These are phyloP conservation scores for Kradibia gibbosae DNA, from an alignment of 1,140 invertebrate species.

Conservation along the genomic window DNA sequence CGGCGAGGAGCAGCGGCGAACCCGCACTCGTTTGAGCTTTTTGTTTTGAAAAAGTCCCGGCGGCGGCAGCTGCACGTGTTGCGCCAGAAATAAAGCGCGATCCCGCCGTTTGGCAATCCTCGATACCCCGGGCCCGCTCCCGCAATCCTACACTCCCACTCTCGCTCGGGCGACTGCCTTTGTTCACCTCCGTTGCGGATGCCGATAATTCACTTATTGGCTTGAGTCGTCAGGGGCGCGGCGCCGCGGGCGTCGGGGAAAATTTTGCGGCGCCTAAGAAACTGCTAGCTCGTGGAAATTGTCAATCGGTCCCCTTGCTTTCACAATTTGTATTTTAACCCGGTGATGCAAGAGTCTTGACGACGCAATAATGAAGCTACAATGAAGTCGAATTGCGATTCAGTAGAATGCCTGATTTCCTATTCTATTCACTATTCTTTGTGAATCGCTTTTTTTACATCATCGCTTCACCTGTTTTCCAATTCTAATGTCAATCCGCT, in stretches of 20 bases:
- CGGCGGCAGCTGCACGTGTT: constrained; percentile 64
- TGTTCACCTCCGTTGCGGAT: constrained; percentile 7
- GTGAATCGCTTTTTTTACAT: background rate
- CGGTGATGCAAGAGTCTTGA: background rate
- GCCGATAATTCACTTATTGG: constrained; percentile 30
- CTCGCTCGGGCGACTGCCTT: constrained; percentile 49
- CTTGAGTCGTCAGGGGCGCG: background rate
- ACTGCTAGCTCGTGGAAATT: background rate
- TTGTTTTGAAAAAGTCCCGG: constrained; percentile 44
- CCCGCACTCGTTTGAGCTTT: constrained; percentile 39
- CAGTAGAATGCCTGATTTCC: background rate
- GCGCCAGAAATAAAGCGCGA: constrained; percentile 67
- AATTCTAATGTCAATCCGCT: background rate
- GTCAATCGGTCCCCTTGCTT: background rate
- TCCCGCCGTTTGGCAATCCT: constrained; percentile 60
- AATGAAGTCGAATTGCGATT: background rate
- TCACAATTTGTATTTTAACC: background rate
- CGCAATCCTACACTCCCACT: too few species aligned
- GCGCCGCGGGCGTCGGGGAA: background rate
- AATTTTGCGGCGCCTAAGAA: background rate
- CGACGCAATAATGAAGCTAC: background rate
- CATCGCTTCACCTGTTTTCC: background rate
- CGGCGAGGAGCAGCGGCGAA: background rate
- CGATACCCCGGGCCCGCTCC: constrained; percentile 50
- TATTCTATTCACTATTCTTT: background rate